Evolutionary conservation across 2,888 invertebrate species (phyloP).

Genomic region (Anarsia innoxiella): DNA sequence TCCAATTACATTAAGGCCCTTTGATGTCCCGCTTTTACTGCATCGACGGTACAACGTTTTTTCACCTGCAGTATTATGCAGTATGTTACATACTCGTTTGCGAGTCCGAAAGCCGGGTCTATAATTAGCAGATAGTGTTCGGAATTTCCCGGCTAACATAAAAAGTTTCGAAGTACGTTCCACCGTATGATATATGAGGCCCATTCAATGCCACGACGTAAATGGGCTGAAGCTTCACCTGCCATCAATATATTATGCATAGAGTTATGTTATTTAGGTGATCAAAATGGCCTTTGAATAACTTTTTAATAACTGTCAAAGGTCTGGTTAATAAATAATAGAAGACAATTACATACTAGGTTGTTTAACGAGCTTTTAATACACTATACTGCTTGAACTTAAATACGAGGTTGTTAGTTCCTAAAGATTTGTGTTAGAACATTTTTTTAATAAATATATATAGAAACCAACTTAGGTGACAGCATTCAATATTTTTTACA

Average conservation of each 20-base stretch:
- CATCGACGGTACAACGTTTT: not conserved
- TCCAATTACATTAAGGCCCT: slow-evolving; percentile 15
- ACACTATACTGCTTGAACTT: no score
- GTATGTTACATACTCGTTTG: slow-evolving; percentile 1
- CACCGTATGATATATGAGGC: not conserved
- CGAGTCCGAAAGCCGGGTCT: not conserved
- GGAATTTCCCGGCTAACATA: not conserved
- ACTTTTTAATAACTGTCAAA: not conserved
- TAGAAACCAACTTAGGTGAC: no score
- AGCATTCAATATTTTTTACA: no score
- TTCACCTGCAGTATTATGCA: no score
- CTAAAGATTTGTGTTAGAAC: not conserved
- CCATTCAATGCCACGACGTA: not conserved
- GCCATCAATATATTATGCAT: not conserved
- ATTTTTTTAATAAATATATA: no score
- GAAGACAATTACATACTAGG: not conserved
- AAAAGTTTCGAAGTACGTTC: not conserved
- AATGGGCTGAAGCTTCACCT: not conserved
- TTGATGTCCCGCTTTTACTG: slow-evolving; percentile 9
- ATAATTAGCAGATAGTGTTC: slow-evolving; percentile 4
- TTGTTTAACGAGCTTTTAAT: no score
- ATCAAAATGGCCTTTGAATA: not conserved
- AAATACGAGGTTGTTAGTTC: not conserved
- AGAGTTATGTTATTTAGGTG: not conserved
- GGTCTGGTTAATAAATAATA: not conserved